Evolutionary conservation across 2,888 invertebrate species (phyloP), one percentile per base, ranked within the genome.

Genomic region (Tinea semifulvella): DNA sequence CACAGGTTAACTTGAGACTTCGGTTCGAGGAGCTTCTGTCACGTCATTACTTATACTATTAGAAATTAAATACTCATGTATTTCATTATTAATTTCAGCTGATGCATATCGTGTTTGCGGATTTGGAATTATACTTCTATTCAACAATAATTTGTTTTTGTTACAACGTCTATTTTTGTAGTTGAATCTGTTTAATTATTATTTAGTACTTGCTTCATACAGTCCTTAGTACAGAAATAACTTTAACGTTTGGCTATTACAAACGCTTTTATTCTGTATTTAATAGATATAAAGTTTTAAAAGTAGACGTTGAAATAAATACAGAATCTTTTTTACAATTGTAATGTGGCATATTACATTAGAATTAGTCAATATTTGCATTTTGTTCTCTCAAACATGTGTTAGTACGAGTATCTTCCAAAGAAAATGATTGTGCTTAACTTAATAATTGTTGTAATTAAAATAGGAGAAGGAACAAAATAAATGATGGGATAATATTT

Each of bases 11-110:
- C 55, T 59, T 63, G 68, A 74, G 67, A 70, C 70, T 67, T 70
- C 71, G 65, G 65, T 68, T 71, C 76, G 69, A 70, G 64, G 74
- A 67, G 76, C 75, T 79, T 79, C 69, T 73, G 63, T 73, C 67
- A 74, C 70, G 72, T 69, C 73, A 74, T 71, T 66, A 54, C 51
- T 16, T 20, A 22, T 20, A 3, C 11, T 20, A 20, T 40, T 40
- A 4, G 11, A 28, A 7, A 7, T 11, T 40, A 40, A 40, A 51
- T 58, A 56, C 61, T 68, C 63, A 69, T 65, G 59, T 26, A 65
- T 61, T 62, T 62, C 72, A 72, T 68, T 55, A 64, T 60, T 68
- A 70, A 70, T 74, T 73, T 65, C 68, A 69, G 68, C 72, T 69
- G 73, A 68, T 74, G 69, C 76, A 77, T 75, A 68, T 68, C 61